These are phyloP conservation scores for Cyanistes caeruleus DNA, from an alignment of 2,113 vertebrate species.

Conservation along the genomic window DNA sequence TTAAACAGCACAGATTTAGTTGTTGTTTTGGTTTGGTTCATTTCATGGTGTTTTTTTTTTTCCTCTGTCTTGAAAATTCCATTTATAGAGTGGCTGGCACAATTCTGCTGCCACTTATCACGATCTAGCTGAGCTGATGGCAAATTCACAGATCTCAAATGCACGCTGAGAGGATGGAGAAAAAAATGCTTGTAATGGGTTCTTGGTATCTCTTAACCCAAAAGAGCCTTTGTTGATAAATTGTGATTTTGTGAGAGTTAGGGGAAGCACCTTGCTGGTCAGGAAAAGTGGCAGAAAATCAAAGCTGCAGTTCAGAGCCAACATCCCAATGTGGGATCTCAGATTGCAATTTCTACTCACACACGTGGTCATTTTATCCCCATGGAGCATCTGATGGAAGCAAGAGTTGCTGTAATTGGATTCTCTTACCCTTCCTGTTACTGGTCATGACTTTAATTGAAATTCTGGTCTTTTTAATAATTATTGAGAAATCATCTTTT, in stretches of 20 bases:
- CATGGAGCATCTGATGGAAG: neutral
- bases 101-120: neutral
- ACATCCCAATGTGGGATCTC: neutral
- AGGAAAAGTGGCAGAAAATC: neutral
- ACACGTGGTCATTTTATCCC: neutral
- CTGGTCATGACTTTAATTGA: slow-evolving; percentile 8
- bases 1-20: neutral
- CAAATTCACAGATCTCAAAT: neutral
- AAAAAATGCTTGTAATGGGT: neutral
- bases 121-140: neutral
- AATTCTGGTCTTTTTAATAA: slow-evolving; percentile 37
- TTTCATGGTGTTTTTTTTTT: neutral
- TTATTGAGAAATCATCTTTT: neutral
- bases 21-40: neutral
- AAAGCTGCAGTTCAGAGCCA: neutral
- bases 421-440: slow-evolving; percentile 22
- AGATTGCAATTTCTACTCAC: neutral
- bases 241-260: neutral
- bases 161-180: neutral
- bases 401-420: slow-evolving; percentile 22
- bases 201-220: neutral
- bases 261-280: neutral
- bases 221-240: neutral
- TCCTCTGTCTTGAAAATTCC: neutral
- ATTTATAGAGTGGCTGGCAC: slow-evolving; percentile 6